These are phyloP conservation scores for Pollenia labialis DNA, from an alignment of 2,888 invertebrate genomes.

Conservation along the genomic window DNA sequence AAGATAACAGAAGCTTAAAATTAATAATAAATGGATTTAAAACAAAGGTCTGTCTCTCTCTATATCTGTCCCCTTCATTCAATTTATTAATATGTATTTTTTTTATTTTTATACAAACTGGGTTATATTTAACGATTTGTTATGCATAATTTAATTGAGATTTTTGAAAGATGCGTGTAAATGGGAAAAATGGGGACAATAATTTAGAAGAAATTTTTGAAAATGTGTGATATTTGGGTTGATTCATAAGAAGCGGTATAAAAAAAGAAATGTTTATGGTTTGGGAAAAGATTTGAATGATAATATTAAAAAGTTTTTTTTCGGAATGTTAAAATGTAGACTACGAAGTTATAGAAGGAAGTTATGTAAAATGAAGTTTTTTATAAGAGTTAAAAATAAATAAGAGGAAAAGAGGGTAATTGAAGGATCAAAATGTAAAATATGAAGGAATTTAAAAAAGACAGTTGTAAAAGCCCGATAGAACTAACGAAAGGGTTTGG, in stretches of 20 bases:
- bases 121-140: conserved; percentile 48
- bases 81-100: conserved; percentile 25
- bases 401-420: not conserved
- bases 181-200: not conserved
- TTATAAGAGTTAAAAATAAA: not conserved
- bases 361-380: too few relatives aligned
- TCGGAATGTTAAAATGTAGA: too few relatives aligned
- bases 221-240: conserved; percentile 47
- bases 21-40: conserved; percentile 15
- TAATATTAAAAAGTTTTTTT: too few relatives aligned
- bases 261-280: not conserved
- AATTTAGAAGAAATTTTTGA: not conserved
- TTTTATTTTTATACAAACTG: conserved; percentile 36
- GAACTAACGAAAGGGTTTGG: too few relatives aligned
- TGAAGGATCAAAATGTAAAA: too few relatives aligned
- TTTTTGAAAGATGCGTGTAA: not conserved
- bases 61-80: too few relatives aligned
- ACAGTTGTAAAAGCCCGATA: too few relatives aligned
- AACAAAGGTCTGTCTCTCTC: not conserved
- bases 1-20: conserved; percentile 55
- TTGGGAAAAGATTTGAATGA: not conserved
- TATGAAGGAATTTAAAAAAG: too few relatives aligned
- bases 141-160: conserved; percentile 51
- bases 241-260: not conserved
- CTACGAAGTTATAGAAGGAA: too few relatives aligned